Percentiles rank a stretch among this genome's conserved stretches.
These are phyloP conservation scores for Malacosoma neustria DNA, from an alignment of 2,888 invertebrate genomes.

Conservation along the genomic window DNA sequence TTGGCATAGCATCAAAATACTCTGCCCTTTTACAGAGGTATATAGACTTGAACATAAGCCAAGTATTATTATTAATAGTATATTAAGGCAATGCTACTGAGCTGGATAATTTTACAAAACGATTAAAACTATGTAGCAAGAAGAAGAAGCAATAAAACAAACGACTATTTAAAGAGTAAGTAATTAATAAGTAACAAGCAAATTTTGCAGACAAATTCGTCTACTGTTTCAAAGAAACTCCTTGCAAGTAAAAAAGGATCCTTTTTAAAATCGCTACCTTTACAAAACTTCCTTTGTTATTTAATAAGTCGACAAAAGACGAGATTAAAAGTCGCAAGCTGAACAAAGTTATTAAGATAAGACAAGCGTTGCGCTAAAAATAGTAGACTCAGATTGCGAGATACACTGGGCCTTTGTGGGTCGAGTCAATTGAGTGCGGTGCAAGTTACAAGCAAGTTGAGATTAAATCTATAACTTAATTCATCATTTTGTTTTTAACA, in stretches of 20 bases:
- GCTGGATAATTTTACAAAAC: no score
- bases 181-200: no score
- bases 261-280: background rate
- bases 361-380: conserved; percentile 31
- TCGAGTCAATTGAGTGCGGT: conserved; percentile 25
- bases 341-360: conserved; percentile 42
- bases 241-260: background rate
- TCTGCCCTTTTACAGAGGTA: conserved; percentile 6
- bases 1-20: conserved; percentile 5
- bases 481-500: background rate
- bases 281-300: conserved; percentile 6
- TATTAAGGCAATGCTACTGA: no score
- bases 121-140: no score
- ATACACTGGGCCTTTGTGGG: conserved; percentile 32
- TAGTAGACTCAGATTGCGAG: conserved; percentile 29
- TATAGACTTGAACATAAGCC: conserved; percentile 1
- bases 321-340: conserved; percentile 35
- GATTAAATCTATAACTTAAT: background rate
- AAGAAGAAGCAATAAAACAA: no score
- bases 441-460: conserved; percentile 14
- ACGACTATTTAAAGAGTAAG: no score
- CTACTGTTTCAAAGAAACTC: background rate
- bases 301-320: conserved; percentile 21
- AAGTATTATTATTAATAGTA: no score
- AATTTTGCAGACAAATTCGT: background rate